Evolutionary conservation across 2,113 vertebrate species (phyloP).

Genomic region (Mionectes macconnelli): DNA sequence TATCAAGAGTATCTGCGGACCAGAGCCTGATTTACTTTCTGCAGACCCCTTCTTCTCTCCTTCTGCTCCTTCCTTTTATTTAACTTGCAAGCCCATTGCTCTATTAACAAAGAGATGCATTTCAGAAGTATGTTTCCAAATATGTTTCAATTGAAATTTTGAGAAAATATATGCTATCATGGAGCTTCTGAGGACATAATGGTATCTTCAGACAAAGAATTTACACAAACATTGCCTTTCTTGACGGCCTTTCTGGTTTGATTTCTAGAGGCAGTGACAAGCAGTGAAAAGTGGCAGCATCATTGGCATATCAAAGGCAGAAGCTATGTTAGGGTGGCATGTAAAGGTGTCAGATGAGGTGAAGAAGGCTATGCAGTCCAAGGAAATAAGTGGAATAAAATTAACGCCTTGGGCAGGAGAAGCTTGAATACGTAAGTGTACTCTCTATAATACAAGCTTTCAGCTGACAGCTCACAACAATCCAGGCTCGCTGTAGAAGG

Average conservation of each 20-base stretch:
- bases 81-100: background rate
- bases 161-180: background rate
- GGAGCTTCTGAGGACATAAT: background rate
- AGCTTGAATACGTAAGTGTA: background rate
- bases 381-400: background rate
- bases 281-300: background rate
- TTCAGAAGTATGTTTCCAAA: background rate
- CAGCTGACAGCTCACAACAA: background rate
- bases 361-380: background rate
- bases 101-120: background rate
- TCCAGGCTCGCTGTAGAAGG: background rate
- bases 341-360: background rate
- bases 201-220: background rate
- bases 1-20: background rate
- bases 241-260: background rate
- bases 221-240: background rate
- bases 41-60: background rate
- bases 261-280: background rate
- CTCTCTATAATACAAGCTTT: background rate
- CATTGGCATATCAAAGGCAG: background rate
- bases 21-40: background rate
- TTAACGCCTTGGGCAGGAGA: background rate
- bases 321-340: background rate
- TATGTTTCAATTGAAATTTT: background rate
- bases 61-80: background rate